Conservation (phyloP, 1,140 invertebrate species). For the Drosophila serrata region DNA sequence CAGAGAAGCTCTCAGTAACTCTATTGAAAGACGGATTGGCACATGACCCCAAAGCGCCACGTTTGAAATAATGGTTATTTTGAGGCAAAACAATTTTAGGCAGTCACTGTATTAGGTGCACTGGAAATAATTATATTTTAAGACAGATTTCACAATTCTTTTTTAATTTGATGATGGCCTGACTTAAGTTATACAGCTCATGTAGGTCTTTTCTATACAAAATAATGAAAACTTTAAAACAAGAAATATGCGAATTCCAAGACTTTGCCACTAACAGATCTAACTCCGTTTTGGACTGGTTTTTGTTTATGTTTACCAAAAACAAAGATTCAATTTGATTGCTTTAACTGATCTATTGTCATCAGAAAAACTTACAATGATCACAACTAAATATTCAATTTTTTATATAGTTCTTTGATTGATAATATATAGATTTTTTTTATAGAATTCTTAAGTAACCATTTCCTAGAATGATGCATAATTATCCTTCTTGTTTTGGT, state of each 20-base stretch:
- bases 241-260: too few species aligned
- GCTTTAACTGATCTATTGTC: too few species aligned
- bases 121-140: neutral
- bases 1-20: neutral
- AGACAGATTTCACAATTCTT: too few species aligned
- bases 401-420: neutral
- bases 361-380: neutral
- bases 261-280: too few species aligned
- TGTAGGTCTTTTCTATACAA: too few species aligned
- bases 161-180: too few species aligned
- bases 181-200: too few species aligned
- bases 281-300: too few species aligned
- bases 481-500: neutral
- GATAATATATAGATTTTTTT: neutral
- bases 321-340: too few species aligned
- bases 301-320: too few species aligned
- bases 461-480: neutral
- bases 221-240: too few species aligned
- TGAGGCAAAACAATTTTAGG: neutral
- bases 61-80: conserved; percentile 5
- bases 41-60: conserved; percentile 40
- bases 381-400: neutral
- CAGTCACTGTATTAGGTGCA: neutral
- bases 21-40: conserved; percentile 1
- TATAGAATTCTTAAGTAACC: neutral